Base-by-base conservation (phyloP, 2,797 vertebrate species). In the Dendrocincla fuliginosa region DNA sequence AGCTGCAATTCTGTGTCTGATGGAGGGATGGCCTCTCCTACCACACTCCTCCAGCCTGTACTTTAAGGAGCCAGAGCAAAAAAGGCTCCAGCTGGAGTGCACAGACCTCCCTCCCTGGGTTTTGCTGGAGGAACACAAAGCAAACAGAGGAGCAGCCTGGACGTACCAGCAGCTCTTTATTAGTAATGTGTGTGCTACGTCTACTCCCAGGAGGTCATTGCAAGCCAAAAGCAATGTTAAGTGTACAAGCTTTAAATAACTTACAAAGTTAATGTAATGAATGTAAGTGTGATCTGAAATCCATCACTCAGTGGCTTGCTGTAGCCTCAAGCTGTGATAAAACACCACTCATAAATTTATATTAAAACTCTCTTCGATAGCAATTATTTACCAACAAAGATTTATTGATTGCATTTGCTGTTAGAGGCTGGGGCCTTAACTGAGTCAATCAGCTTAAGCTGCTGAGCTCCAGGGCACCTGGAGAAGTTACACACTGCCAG, bases 361-460 rank as follows among this genome's bases (percentile, higher is more conserved):
- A 98, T 98, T 98, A 98, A 98, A 98, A 98, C 97, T 95, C 97
- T 92, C 97, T 96, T 98, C 98, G 61, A 98, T 98, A 98, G 98
- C 98, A 98, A 98, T 98, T 98, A 98, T 98, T 98, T 98, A 98
- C 98, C 98, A 98, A 98, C 98, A 98, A 98, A 98, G 98, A 98
- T 98, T 97, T 98, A 98, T 98, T 98, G 98, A 98, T 98, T 96
- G 95, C 95, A 60, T 97, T 96, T 97, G 95, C 97, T 96, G 97
- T 93, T 94, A 93, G 96, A 97, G 96, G 93, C 96, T 82, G 93
- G 78, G 96, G 97, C 93, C 86, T 91, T 96, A 96, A 93, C 93
- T 93, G 96, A 97, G 96, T 97, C 96, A 97, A 97, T 97, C 97
- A 89, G 96, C 95, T 97, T 97, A 92, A 35, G 35, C 35, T 93